Evolutionary conservation across 2,113 vertebrate genomes (phyloP), one percentile per base, ranked within the genome.

Genomic region (Phoenicopterus ruber): DNA sequence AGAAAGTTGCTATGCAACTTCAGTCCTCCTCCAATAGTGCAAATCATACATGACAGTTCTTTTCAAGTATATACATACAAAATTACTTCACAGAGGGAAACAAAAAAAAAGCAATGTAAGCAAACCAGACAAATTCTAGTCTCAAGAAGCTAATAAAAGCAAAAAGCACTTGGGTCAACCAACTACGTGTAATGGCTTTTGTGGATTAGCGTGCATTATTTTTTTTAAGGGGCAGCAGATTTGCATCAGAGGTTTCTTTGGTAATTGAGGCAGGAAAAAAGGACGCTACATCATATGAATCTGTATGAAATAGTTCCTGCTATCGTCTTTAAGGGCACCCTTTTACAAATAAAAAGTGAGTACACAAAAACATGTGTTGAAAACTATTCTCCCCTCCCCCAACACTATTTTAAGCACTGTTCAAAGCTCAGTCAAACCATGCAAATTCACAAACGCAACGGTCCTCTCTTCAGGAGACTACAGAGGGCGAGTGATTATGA

Each of bases 401-500:
- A 90, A 78, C 70, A 50, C 91, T 97, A 91, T 21, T 78, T 21
- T 36, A 97, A 98, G 98, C 98, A 97, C 97, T 98, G 98, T 98
- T 98, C 98, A 94, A 95, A 98, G 98, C 98, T 97, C 97, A 97
- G 98, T 98, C 97, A 98, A 98, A 98, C 97, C 98, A 98, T 97
- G 98, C 98, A 98, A 86, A 96, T 61, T 59, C 94, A 63, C 80
- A 24, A 67, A 78, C 46, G 65, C 15, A 42, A 65, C 31, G 86
- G 96, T 59, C 49, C 94, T 61, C 96, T 94, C 96, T 97, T 99
- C 99, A 99, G 52, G 99, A 99, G 62, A 98, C 98, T 32, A 99
- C 98, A 0, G 99, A 99, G 31, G 99, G 99, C 52, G 99, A 99
- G 98, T 99, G 99, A 96, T 98, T 99, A 96, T 99, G 99, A 97